A percentile compares a stretch with the other conserved stretches of the same genome.
Conservation (phyloP, 2,888 invertebrate genomes). For the Eupeodes latifasciatus region DNA sequence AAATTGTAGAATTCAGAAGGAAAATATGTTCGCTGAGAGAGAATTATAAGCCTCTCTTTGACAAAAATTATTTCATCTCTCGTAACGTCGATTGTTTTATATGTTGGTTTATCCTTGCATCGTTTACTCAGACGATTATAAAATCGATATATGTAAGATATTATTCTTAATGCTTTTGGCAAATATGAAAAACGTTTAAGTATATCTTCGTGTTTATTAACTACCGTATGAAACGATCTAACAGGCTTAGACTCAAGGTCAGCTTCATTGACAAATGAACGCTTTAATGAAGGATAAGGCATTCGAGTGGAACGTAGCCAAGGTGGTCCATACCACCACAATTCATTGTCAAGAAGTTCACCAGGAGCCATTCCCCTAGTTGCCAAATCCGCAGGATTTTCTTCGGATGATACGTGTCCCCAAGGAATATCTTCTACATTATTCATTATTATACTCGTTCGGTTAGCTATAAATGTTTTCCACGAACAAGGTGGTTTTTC, state of each 20-base stretch:
- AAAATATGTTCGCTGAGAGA: conserved; percentile 22
- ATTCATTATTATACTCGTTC: conserved; percentile 35
- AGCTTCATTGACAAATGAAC: conserved; percentile 7
- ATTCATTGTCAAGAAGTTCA: conserved; percentile 22
- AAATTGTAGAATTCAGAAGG: background rate
- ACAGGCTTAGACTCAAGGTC: conserved; percentile 38
- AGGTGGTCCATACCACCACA: conserved; percentile 62
- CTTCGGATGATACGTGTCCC: conserved; percentile 52
- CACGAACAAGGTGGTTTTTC: conserved; percentile 25
- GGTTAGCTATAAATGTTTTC: conserved; percentile 64
- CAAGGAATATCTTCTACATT: conserved; percentile 29
- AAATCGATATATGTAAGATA: conserved; percentile 54
- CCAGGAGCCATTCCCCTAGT: conserved; percentile 43
- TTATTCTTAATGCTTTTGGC: conserved; percentile 38
- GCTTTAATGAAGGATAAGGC: conserved; percentile 42
- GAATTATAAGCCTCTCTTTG: conserved; percentile 14
- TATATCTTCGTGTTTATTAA: background rate
- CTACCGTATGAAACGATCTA: conserved; percentile 21
- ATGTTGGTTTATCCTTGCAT: background rate
- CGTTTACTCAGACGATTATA: background rate
- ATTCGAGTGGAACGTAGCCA: conserved; percentile 36
- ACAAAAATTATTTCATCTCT: conserved; percentile 11
- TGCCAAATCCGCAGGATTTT: conserved; percentile 64
- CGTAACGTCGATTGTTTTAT: background rate
- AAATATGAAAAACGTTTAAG: conserved; percentile 34